These are phyloP conservation scores for Pachliopta kotzebuea DNA, from an alignment of 2,888 invertebrate species.

Conservation along the genomic window DNA sequence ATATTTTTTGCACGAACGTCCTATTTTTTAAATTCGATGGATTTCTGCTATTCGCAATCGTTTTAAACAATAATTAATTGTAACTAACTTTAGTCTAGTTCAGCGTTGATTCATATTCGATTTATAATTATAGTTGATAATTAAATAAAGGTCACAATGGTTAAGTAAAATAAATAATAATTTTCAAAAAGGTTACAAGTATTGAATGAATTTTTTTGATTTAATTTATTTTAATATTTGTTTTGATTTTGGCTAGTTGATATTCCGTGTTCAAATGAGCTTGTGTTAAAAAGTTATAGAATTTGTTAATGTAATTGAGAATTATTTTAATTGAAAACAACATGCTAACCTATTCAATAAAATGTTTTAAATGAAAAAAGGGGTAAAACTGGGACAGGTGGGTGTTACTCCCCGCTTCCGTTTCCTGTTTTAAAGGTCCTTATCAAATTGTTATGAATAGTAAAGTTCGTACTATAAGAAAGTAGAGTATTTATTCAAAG, in stretches of 20 bases:
- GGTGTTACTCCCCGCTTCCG: conserved; percentile 10
- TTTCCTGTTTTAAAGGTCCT: conserved; percentile 3
- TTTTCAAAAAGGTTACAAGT: too few species aligned
- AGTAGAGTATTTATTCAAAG: not conserved
- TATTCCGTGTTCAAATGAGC: not conserved
- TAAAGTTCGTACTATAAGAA: not conserved
- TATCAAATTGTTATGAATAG: not conserved
- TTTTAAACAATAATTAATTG: too few species aligned
- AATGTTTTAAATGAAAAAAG: not conserved
- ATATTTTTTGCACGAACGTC: not conserved
- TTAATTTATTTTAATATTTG: too few species aligned
- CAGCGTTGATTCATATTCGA: too few species aligned
- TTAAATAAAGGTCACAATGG: too few species aligned
- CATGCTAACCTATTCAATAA: not conserved
- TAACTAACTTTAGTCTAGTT: too few species aligned
- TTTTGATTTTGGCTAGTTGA: too few species aligned
- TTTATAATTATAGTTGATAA: too few species aligned
- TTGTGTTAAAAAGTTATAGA: not conserved
- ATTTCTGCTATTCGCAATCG: too few species aligned
- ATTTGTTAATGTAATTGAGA: not conserved
- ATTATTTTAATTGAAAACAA: not conserved
- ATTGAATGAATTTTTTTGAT: too few species aligned
- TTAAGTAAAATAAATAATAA: too few species aligned
- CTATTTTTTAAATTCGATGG: too few species aligned
- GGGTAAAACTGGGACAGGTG: not conserved